Conservation (phyloP, 1,140 invertebrate species). For the Camponotus floridanus region DNA sequence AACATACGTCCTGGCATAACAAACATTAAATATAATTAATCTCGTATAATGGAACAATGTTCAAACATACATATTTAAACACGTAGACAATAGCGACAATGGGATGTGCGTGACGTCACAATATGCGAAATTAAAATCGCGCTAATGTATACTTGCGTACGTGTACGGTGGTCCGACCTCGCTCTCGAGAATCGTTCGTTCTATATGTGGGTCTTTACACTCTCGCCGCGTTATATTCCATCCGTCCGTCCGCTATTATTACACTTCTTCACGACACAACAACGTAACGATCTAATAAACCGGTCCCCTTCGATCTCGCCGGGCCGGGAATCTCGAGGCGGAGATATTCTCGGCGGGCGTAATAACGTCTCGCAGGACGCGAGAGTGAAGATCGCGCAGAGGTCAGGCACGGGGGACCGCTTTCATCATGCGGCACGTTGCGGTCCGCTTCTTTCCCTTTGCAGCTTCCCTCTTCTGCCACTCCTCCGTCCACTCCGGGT, state of each 20-base stretch:
- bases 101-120: not conserved
- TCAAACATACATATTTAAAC: not conserved
- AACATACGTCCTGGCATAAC: too few species aligned
- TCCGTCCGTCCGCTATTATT: conserved; percentile 49
- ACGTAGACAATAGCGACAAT: not conserved
- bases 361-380: conserved; percentile 19
- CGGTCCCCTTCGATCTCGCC: conserved; percentile 55
- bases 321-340: conserved; percentile 35
- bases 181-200: conserved; percentile 26
- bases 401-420: conserved; percentile 74
- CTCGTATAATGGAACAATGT: not conserved
- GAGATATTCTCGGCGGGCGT: conserved; percentile 43
- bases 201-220: conserved; percentile 23
- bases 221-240: conserved; percentile 22
- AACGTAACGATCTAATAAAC: conserved; percentile 63
- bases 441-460: conserved; percentile 53
- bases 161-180: conserved; percentile 2
- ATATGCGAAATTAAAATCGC: not conserved
- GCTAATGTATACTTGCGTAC: not conserved
- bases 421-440: conserved; percentile 73
- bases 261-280: conserved; percentile 52
- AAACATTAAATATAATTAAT: not conserved
- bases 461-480: not conserved
- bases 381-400: conserved; percentile 79
- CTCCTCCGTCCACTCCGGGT: conserved; percentile 44